Evolutionary conservation across 2,888 invertebrate genomes (phyloP).

Genomic region (Plusia festucae): DNA sequence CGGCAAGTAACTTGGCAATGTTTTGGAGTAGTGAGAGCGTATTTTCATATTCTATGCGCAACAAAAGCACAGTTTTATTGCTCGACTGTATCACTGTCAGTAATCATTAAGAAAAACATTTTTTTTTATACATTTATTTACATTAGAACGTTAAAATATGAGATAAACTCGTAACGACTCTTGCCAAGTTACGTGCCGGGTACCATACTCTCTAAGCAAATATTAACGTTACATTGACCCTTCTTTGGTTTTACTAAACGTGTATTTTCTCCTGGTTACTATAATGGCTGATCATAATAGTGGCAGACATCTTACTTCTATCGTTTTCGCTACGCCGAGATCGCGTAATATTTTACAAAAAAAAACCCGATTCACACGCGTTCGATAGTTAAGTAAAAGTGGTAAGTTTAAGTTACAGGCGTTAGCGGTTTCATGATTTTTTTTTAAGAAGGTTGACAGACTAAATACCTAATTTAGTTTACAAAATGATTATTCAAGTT

Average conservation of each 20-base stretch:
- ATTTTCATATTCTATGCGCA: too few relatives aligned
- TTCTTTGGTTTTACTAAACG: conserved; percentile 6
- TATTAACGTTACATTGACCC: neutral
- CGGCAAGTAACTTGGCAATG: too few relatives aligned
- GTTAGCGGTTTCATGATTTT: neutral
- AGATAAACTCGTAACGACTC: too few relatives aligned
- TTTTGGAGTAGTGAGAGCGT: too few relatives aligned
- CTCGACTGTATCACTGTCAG: too few relatives aligned
- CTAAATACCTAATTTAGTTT: too few relatives aligned
- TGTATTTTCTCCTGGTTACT: conserved; percentile 27
- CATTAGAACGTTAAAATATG: too few relatives aligned
- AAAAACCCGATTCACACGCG: conserved; percentile 55
- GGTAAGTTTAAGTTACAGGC: neutral
- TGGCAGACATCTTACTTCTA: conserved; percentile 32
- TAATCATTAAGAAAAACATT: too few relatives aligned
- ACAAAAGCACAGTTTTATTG: too few relatives aligned
- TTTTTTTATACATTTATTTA: too few relatives aligned
- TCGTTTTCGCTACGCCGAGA: conserved; percentile 42
- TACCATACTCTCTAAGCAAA: neutral
- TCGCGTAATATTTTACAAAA: conserved; percentile 54
- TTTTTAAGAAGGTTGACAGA: neutral
- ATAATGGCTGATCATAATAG: conserved; percentile 25
- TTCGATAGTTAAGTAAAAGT: conserved; percentile 47
- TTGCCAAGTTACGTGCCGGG: too few relatives aligned
- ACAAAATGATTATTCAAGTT: too few relatives aligned